Evolutionary conservation across 2,888 invertebrate species (phyloP).

Genomic region (Sabellastarte sp.): DNA sequence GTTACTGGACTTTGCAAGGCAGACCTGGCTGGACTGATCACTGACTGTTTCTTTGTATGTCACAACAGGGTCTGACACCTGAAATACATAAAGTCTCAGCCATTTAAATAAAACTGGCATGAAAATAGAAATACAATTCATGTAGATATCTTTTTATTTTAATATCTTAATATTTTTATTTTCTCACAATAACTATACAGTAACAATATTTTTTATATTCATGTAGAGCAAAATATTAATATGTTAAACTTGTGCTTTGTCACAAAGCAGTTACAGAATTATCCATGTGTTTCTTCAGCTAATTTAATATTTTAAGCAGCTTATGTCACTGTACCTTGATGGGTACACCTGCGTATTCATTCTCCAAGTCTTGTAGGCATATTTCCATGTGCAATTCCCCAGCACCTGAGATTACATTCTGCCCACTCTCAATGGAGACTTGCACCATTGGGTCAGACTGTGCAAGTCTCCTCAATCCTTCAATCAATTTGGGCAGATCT

Average conservation of each 20-base stretch:
- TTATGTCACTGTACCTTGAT: conserved; percentile 16
- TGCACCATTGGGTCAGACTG: conserved; percentile 33
- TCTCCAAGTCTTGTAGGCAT: conserved; percentile 30
- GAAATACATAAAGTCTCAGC: neutral
- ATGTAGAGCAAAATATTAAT: neutral
- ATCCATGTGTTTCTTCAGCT: no score
- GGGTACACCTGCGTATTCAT: conserved; percentile 23
- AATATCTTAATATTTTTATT: neutral
- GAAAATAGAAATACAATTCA: no score
- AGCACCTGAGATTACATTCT: conserved; percentile 32
- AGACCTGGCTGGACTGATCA: conserved; percentile 16
- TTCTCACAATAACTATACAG: no score
- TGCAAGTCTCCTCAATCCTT: conserved; percentile 28
- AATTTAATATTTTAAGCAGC: no score
- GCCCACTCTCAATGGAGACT: conserved; percentile 21
- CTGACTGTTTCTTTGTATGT: conserved; percentile 32
- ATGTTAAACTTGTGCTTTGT: no score
- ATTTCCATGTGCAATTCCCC: conserved; percentile 37
- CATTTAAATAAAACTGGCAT: neutral
- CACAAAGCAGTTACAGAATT: no score
- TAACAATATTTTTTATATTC: neutral
- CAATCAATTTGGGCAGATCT: conserved; percentile 29
- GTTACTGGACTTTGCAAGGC: conserved; percentile 33
- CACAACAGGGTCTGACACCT: conserved; percentile 28
- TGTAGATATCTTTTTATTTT: neutral